These are phyloP conservation scores for Oenanthe oenanthe DNA, from an alignment of 2,113 vertebrate species.

Conservation along the genomic window DNA sequence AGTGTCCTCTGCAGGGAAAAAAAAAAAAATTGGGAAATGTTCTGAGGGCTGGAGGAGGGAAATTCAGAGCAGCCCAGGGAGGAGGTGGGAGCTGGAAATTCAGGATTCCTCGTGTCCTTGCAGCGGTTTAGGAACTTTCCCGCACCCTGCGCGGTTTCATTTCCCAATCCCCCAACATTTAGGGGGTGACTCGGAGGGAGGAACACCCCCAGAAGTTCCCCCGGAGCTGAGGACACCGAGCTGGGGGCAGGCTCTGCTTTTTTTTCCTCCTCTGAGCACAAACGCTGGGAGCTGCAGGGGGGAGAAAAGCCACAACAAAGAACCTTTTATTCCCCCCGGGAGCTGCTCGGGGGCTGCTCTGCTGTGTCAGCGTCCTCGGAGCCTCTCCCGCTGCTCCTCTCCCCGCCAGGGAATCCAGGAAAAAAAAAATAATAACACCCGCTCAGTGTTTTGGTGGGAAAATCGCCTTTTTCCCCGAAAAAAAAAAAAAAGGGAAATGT, in stretches of 20 bases:
- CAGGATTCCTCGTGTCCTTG: rapidly evolving
- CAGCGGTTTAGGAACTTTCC: neutral
- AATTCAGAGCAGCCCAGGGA: rapidly evolving
- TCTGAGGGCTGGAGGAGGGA: neutral
- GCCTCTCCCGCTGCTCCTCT: neutral
- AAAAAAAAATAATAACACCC: rapidly evolving
- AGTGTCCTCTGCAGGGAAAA: neutral
- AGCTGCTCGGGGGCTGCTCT: slow-evolving; percentile 12
- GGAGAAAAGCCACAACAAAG: neutral
- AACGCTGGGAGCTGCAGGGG: neutral
- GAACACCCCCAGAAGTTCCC: rapidly evolving
- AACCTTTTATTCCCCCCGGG: neutral
- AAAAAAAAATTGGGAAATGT: rapidly evolving
- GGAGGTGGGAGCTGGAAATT: neutral
- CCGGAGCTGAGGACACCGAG: neutral
- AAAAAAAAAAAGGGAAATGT: no score
- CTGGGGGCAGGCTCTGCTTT: neutral
- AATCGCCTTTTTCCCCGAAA: neutral
- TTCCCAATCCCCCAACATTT: no score
- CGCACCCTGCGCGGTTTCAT: no score
- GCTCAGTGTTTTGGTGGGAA: rapidly evolving
- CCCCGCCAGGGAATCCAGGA: rapidly evolving
- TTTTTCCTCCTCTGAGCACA: rapidly evolving
- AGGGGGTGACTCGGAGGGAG: neutral
- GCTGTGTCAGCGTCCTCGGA: neutral